Base-by-base conservation (phyloP, 1,140 invertebrate genomes). In the Zaprionus vittiger region DNA sequence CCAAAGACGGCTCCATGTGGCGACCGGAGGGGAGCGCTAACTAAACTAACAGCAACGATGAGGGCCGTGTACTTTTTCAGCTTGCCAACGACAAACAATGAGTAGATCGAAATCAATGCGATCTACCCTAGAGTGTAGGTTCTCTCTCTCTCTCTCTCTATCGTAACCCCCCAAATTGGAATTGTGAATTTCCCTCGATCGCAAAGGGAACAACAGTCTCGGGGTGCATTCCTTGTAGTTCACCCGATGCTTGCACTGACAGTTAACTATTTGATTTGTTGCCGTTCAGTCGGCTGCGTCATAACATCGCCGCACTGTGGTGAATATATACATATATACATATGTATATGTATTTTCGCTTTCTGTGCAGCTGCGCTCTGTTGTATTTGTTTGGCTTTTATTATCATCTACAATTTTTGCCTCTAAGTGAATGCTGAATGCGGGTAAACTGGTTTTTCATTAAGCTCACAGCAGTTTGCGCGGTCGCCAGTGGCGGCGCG, bases 381-480 rank as follows among this genome's bases (percentile, higher is more conserved):
- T 12, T 56, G 56, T 56, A 44, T 41, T 75, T 74, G 37, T 61
- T 74, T 68, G 54, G 49, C 26, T 75, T 71, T 71, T 70, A 64
- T 75, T 70, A 75, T 59, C 41, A 75, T 75, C 67, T 52, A 75
- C 80, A 66, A 79, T 79, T 76, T 81, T 68, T 77, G 81, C 64
- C 76, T 67, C 26, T 64, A 65, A 69, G 72, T 73, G 57, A 73
- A 69, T 73, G 71, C 71, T 73, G 69, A 71, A 71, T 71, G 71
- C 56, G 34, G 72, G 67, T 52, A 89, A 89, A 89, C 84, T 77
- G 72, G 84, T 89, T 90, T 89, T 84, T 79, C 85, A 87, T 90
- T 87, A 83, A 80, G 73, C 77, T 71, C 74, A 77, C 47, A 64
- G 83, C 79, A 75, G 66, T 56, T n/a, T n/a, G 68, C 52, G 31